phyloP scores from a whole-genome alignment of 2,113 vertebrate genomes.

The Ptilonorhynchus violaceus region DNA sequence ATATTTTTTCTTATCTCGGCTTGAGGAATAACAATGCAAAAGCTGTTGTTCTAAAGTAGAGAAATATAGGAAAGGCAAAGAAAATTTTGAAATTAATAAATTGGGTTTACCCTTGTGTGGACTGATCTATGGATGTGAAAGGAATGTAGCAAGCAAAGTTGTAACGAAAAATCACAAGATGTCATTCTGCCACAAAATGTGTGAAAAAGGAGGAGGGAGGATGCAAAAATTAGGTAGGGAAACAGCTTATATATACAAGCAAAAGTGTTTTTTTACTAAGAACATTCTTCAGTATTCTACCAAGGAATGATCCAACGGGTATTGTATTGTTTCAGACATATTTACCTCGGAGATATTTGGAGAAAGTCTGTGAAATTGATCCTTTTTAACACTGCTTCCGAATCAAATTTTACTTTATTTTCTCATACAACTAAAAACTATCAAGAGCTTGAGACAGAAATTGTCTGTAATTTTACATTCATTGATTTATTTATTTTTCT shows the following conservation, averaged over 20 bases:
- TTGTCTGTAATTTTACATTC: background rate
- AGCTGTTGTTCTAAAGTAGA: background rate
- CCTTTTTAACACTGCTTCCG: background rate
- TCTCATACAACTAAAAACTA: background rate
- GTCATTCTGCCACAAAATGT: background rate
- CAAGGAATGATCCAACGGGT: background rate
- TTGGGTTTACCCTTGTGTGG: background rate
- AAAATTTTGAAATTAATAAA: background rate
- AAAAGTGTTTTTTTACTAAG: background rate
- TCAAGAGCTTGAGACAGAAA: background rate
- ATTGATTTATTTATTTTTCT: background rate
- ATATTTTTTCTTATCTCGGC: background rate
- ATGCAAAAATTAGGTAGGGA: background rate
- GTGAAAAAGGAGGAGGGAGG: background rate
- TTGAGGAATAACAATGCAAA: background rate
- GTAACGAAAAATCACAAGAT: background rate
- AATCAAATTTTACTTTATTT: background rate
- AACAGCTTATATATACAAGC: background rate
- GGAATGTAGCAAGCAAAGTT: background rate
- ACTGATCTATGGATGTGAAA: background rate
- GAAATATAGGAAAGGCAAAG: background rate
- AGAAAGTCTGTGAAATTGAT: background rate
- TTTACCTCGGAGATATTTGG: background rate
- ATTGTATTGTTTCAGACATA: background rate
- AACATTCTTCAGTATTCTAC: background rate